These are phyloP conservation scores for Aspidapion aeneum DNA, from an alignment of 2,888 invertebrate species.

Conservation along the genomic window DNA sequence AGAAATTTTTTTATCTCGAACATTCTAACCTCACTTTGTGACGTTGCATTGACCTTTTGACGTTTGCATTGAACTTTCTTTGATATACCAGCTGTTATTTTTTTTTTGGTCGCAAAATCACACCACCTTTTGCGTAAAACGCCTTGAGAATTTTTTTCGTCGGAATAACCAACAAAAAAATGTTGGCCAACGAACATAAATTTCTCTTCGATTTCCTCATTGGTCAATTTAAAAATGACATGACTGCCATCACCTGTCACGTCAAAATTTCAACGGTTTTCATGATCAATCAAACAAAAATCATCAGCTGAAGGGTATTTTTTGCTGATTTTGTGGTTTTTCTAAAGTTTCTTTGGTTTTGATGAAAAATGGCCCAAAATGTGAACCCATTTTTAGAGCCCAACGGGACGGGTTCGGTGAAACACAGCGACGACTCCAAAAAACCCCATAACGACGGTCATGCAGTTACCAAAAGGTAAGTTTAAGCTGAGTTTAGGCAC, in stretches of 20 bases:
- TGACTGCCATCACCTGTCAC: not conserved
- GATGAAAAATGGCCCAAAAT: constrained; percentile 85
- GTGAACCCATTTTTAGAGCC: constrained; percentile 77
- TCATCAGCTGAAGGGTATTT: not conserved
- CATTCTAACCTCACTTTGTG: not conserved
- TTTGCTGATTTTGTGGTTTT: not conserved
- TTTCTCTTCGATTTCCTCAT: not conserved
- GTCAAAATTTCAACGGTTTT: not conserved
- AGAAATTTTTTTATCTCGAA: not conserved
- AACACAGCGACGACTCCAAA: constrained; percentile 78
- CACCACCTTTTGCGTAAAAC: too few species aligned
- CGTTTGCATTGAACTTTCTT: too few species aligned
- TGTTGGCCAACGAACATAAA: not conserved
- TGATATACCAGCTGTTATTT: too few species aligned
- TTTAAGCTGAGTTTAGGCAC: constrained; percentile 2
- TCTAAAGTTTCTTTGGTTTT: not conserved
- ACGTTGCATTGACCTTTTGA: not conserved
- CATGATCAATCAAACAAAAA: not conserved
- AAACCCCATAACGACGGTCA: constrained; percentile 72
- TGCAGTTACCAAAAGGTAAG: constrained; percentile 86
- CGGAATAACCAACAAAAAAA: too few species aligned
- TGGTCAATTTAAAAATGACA: not conserved
- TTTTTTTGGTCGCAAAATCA: too few species aligned
- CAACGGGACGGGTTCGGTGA: constrained; percentile 66
- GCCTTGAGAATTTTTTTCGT: too few species aligned